Evolutionary conservation across 2,113 vertebrate genomes (phyloP), one percentile per base, ranked within the genome.

Genomic region (Edolisoma coerulescens): DNA sequence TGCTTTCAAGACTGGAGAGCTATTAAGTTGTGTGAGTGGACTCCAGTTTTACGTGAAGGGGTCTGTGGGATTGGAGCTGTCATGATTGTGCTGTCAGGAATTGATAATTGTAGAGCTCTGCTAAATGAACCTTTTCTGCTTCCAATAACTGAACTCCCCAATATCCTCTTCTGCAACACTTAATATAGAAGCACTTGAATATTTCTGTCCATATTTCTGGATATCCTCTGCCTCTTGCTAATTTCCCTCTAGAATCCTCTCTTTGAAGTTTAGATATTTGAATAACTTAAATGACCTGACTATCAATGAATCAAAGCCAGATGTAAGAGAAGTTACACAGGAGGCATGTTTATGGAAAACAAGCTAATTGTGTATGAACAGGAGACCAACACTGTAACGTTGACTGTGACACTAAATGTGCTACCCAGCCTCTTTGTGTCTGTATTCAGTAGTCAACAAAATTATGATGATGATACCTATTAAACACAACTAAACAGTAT

Each of bases 401-500:
- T 93, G 82, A 54, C 67, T 94, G 54, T 80, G 82, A 71, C 63
- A 52, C 28, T 74, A 50, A 93, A 90, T 67, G 60, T 70, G 33
- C 71, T 77, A 41, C 68, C 14, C 59, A 90, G 63, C 78, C n/a
- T 78, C 75, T 94, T 82, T 75, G 50, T 77, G 71, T 90, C 67
- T 93, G 42, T 80, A 87, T 83, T 92, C 73, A 93, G 67, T 67
- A 86, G 79, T 67, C 76, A 6, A 5, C 82, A 86, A 93, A 95
- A 88, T 91, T 89, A 84, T 67, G 49, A 78, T 92, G 79, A 77
- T 96, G 81, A 93, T 87, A 81, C 59, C 68, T 80, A 80, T 95
- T 96, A 83, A 77, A 61, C 22, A 80, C 35, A 90, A 75, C 39
- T 63, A 54, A 68, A 61, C 24, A 27, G 42, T 49, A 78, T 44